Conservation (phyloP, 2,113 vertebrate species). For the Apodemus sylvaticus region DNA sequence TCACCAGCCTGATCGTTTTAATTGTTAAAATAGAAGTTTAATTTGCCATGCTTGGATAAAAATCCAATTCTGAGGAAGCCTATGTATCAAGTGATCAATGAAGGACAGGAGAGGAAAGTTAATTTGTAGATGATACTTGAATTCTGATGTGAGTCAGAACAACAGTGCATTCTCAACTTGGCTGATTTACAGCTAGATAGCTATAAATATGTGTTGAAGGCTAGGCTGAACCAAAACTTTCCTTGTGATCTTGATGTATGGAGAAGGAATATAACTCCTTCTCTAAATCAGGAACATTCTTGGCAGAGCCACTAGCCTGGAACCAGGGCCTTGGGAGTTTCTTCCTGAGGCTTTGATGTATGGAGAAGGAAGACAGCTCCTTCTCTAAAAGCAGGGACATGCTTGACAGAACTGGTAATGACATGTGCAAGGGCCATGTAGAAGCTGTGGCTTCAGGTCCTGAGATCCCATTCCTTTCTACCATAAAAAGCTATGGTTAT, state of each 20-base stretch:
- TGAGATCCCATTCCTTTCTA: background rate
- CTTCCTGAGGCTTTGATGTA: background rate
- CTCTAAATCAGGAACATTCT: background rate
- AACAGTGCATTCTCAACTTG: constrained; percentile 7
- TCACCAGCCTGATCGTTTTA: constrained; percentile 80
- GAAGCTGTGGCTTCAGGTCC: background rate
- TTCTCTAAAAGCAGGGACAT: background rate
- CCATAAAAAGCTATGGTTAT: background rate
- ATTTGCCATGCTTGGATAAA: constrained; percentile 82
- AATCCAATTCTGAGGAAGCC: constrained; percentile 76
- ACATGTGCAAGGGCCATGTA: too few relatives aligned
- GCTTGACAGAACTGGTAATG: background rate
- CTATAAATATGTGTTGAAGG: background rate
- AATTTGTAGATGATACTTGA: constrained; percentile 66
- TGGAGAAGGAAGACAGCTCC: background rate
- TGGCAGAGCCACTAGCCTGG: background rate
- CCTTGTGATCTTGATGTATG: background rate
- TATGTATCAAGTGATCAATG: constrained; percentile 80
- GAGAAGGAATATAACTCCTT: background rate
- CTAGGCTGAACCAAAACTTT: background rate
- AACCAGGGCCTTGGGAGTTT: background rate
- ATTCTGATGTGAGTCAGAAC: constrained; percentile 68
- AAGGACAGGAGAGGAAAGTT: constrained; percentile 54
- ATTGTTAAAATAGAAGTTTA: constrained; percentile 84
- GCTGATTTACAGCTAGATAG: background rate